These are phyloP conservation scores for Scortum barcoo DNA, from an alignment of 2,113 vertebrate species.

Conservation along the genomic window DNA sequence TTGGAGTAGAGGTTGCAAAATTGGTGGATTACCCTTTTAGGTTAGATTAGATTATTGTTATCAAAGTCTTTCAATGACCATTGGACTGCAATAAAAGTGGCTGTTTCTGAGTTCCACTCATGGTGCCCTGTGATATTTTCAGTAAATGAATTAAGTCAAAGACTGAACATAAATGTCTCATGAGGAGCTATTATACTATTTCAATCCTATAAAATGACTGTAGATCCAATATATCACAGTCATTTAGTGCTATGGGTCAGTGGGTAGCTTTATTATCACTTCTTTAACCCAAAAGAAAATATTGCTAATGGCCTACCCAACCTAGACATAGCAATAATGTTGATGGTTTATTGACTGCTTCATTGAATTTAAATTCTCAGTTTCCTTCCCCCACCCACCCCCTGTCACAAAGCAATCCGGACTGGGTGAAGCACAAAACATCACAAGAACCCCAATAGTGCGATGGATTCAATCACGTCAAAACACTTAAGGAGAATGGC, in stretches of 20 bases:
- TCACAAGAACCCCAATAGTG: neutral
- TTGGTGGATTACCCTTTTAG: neutral
- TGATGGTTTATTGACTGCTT: constrained; percentile 55
- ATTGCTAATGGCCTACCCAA: constrained; percentile 14
- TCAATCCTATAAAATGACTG: constrained; percentile 5
- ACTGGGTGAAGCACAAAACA: constrained; percentile 25
- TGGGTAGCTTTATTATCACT: constrained; percentile 19
- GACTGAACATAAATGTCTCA: neutral
- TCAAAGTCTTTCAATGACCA: neutral
- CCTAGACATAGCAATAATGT: constrained; percentile 21
- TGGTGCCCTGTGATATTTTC: neutral
- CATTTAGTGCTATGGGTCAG: constrained; percentile 10
- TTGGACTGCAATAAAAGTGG: neutral
- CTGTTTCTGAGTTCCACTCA: neutral
- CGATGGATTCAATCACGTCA: neutral
- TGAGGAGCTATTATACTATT: constrained; percentile 6
- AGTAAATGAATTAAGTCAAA: neutral
- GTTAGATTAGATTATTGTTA: neutral
- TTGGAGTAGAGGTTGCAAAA: neutral
- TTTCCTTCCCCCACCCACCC: constrained; percentile 23
- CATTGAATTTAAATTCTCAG: constrained; percentile 31
- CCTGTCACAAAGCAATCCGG: neutral
- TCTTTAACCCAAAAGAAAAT: constrained; percentile 1
- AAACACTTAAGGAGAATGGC: constrained; percentile 10
- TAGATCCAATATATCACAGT: constrained; percentile 15